Evolutionary conservation across 2,888 invertebrate genomes (phyloP).

Genomic region (Osmoderma eremita): DNA sequence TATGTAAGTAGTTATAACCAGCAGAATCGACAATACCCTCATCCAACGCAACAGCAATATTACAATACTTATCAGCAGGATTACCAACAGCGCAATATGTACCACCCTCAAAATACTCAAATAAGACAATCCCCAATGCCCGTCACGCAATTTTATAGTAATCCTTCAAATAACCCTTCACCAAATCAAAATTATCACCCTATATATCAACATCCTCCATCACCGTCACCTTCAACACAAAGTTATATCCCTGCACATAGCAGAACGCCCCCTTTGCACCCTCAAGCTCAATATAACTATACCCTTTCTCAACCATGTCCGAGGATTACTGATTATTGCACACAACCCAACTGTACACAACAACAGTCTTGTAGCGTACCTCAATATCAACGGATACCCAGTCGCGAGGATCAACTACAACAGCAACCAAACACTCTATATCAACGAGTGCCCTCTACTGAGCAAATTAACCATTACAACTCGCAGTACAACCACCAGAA

Average conservation of each 20-base stretch:
- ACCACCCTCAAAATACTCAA: conserved; percentile 29
- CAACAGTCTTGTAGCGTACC: conserved; percentile 40
- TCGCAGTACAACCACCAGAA: conserved; percentile 44
- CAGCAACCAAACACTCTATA: conserved; percentile 48
- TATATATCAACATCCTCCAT: conserved; percentile 59
- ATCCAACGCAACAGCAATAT: conserved; percentile 25
- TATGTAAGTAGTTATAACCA: conserved; percentile 14
- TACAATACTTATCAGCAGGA: conserved; percentile 38
- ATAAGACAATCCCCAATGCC: conserved; percentile 38
- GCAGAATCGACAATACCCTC: conserved; percentile 28
- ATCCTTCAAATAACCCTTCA: not conserved
- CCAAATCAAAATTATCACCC: conserved; percentile 49
- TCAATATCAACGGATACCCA: conserved; percentile 50
- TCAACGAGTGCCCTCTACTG: conserved; percentile 54
- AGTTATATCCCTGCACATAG: conserved; percentile 44
- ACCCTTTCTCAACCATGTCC: conserved; percentile 11
- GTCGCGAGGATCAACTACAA: conserved; percentile 40
- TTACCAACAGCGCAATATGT: conserved; percentile 34
- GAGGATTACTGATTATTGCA: conserved; percentile 31
- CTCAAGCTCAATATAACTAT: conserved; percentile 26
- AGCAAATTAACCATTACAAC: conserved; percentile 43
- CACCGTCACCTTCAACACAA: conserved; percentile 55
- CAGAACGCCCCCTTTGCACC: conserved; percentile 13
- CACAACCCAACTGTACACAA: conserved; percentile 22
- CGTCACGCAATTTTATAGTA: conserved; percentile 29